phyloP scores from a whole-genome alignment of 2,113 vertebrate genomes.

The Sclerurus mexicanus region DNA sequence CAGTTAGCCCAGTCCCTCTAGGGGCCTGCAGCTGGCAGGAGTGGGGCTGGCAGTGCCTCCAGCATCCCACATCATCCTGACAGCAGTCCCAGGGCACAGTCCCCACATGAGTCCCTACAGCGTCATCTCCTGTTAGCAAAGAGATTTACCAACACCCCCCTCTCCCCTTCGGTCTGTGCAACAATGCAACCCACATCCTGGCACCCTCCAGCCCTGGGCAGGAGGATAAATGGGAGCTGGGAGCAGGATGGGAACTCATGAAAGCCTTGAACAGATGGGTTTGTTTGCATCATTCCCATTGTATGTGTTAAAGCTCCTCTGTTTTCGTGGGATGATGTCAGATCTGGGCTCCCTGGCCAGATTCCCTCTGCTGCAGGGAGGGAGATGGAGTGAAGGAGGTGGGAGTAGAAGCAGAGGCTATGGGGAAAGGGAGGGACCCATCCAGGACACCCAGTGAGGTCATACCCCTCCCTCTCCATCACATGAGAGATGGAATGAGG shows the following conservation, averaged over 20 bases:
- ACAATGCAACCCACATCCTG: rapidly evolving
- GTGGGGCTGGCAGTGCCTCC: not conserved
- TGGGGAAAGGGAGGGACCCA: not conserved
- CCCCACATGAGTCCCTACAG: rapidly evolving
- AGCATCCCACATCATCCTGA: not conserved
- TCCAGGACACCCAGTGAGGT: not conserved
- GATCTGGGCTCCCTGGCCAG: not conserved
- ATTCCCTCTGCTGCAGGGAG: not conserved
- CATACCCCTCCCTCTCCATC: not conserved
- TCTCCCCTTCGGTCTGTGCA: not conserved
- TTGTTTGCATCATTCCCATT: not conserved
- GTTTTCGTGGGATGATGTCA: not conserved
- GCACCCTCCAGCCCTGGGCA: not conserved
- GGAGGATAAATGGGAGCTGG: not conserved
- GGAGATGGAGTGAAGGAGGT: not conserved
- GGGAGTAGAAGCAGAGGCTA: not conserved
- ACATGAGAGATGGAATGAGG: not conserved
- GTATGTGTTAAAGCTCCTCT: not conserved
- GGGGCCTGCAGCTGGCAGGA: not conserved
- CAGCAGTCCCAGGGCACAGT: not conserved
- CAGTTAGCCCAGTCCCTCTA: not conserved
- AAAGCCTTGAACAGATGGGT: not conserved
- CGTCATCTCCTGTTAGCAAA: not conserved
- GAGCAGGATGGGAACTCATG: not conserved
- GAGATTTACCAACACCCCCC: not conserved